Conservation (phyloP, 1,140 invertebrate genomes). For the Papilio xuthus region DNA sequence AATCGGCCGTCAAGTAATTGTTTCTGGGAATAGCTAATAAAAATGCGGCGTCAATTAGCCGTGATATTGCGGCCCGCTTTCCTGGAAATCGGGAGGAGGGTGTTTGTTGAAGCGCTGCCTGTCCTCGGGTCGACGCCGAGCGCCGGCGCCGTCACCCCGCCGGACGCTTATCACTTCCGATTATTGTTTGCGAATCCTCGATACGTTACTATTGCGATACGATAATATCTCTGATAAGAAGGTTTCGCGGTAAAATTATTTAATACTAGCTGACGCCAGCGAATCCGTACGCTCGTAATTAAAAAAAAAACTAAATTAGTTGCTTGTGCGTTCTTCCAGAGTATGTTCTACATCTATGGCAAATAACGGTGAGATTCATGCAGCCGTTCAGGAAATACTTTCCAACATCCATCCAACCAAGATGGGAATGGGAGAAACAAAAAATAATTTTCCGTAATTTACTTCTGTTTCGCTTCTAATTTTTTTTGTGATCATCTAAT, state of each 20-base stretch:
- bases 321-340: too few relatives aligned
- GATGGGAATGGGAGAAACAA: neutral
- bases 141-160: neutral
- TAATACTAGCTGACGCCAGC: too few relatives aligned
- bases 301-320: too few relatives aligned
- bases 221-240: neutral
- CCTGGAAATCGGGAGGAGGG: slow-evolving; percentile 55
- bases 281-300: too few relatives aligned
- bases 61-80: slow-evolving; percentile 59
- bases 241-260: neutral
- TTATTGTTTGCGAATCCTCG: slow-evolving; percentile 46
- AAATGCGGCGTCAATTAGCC: slow-evolving; percentile 48
- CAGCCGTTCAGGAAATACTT: too few relatives aligned
- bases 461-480: neutral
- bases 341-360: too few relatives aligned
- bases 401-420: too few relatives aligned
- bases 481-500: neutral
- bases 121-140: slow-evolving; percentile 38
- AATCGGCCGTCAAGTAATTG: slow-evolving; percentile 42
- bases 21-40: slow-evolving; percentile 59
- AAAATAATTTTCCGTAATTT: neutral
- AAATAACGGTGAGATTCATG: too few relatives aligned
- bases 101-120: slow-evolving; percentile 45
- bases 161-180: slow-evolving; percentile 53
- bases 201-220: slow-evolving; percentile 24